Evolutionary conservation across 2,797 vertebrate genomes (phyloP).

Genomic region (Manis javanica): DNA sequence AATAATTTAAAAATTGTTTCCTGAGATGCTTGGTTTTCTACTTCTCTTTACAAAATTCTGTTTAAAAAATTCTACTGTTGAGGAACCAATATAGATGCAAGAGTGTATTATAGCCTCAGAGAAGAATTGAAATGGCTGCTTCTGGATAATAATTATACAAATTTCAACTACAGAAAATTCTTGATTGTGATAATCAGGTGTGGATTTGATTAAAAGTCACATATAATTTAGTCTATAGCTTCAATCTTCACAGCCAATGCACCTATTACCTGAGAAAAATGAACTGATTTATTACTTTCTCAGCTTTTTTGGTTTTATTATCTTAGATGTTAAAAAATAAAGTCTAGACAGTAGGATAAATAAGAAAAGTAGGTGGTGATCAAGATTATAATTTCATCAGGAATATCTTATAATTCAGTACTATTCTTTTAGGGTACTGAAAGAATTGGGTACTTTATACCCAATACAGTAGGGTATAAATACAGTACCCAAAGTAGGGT

Average conservation of each 20-base stretch:
- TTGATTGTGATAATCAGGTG: neutral
- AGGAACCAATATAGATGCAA: neutral
- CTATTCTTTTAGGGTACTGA: too few relatives aligned
- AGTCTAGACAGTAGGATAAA: neutral
- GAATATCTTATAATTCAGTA: neutral
- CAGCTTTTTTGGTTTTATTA: constrained; percentile 27
- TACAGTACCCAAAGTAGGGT: too few relatives aligned
- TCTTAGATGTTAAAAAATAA: neutral
- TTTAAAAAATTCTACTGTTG: neutral
- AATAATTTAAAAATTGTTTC: neutral
- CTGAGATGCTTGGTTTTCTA: neutral
- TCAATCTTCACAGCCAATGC: neutral
- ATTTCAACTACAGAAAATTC: neutral
- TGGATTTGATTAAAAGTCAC: constrained; percentile 7
- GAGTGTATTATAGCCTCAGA: neutral
- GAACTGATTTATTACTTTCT: neutral
- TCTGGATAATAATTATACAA: neutral
- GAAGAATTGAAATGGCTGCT: neutral
- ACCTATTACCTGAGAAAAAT: neutral
- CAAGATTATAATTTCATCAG: neutral
- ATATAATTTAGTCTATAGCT: neutral
- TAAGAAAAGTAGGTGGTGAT: constrained; percentile 2
- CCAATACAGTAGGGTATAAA: too few relatives aligned
- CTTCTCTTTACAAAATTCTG: neutral
- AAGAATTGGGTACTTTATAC: too few relatives aligned